A percentile compares a stretch with the other conserved stretches of the same genome.
phyloP scores from a whole-genome alignment of 2,113 vertebrate genomes.

The Irena cyanogastra region DNA sequence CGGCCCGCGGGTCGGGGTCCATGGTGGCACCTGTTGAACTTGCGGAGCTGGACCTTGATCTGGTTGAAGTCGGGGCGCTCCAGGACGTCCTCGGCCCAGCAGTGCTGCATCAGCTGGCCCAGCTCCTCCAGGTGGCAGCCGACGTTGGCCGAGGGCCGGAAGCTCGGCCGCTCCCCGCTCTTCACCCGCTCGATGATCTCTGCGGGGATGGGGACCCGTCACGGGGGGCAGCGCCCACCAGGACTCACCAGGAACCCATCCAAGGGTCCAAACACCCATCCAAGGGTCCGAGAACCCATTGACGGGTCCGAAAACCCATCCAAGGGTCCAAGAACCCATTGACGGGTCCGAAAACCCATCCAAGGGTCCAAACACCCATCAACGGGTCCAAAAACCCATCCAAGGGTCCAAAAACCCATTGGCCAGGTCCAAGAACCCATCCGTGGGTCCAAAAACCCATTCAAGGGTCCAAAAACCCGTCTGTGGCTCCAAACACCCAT shows the following conservation, averaged over 20 bases:
- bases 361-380: rapidly evolving
- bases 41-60: slow-evolving; percentile 84
- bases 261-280: rapidly evolving
- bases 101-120: slow-evolving; percentile 85
- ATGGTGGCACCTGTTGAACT: slow-evolving; percentile 80
- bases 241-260: background rate
- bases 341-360: rapidly evolving
- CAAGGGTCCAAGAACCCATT: background rate
- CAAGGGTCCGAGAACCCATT: no score
- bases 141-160: slow-evolving; percentile 78
- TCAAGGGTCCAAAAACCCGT: rapidly evolving
- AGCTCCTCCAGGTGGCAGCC: slow-evolving; percentile 84
- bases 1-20: rapidly evolving
- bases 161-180: slow-evolving; percentile 65
- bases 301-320: rapidly evolving
- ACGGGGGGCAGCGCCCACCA: rapidly evolving
- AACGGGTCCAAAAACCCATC: rapidly evolving
- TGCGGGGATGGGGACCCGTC: background rate
- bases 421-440: rapidly evolving
- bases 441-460: rapidly evolving
- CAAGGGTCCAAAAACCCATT: rapidly evolving
- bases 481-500: background rate
- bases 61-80: slow-evolving; percentile 88
- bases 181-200: slow-evolving; percentile 82
- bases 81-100: slow-evolving; percentile 83